Evolutionary conservation across 2,888 invertebrate species (phyloP).

Genomic region (Platycheirus albimanus): DNA sequence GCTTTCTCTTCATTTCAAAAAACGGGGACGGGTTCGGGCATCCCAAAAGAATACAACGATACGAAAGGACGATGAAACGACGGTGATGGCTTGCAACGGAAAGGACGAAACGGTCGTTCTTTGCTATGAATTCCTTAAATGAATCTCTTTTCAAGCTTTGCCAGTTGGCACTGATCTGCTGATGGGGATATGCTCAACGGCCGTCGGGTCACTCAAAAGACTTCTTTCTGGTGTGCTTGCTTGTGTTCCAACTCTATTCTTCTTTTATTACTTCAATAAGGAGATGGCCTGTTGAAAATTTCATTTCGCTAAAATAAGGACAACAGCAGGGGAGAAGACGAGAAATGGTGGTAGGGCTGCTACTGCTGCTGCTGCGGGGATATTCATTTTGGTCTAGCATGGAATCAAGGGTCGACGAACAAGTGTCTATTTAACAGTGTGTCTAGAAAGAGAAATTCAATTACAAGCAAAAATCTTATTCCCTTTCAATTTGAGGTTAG

Average conservation of each 20-base stretch:
- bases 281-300: slow-evolving; percentile 73
- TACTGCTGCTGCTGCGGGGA: not conserved
- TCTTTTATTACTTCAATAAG: slow-evolving; percentile 72
- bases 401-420: slow-evolving; percentile 65
- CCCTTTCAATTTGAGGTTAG: no score
- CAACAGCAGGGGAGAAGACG: slow-evolving; percentile 12
- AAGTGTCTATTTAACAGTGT: slow-evolving; percentile 63
- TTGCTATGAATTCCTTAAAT: slow-evolving; percentile 71
- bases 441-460: slow-evolving; percentile 11
- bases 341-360: slow-evolving; percentile 15
- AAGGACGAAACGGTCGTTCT: slow-evolving; percentile 9
- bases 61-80: not conserved
- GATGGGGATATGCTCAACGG: slow-evolving; percentile 53
- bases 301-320: slow-evolving; percentile 70
- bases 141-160: slow-evolving; percentile 62
- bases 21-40: slow-evolving; percentile 14
- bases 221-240: slow-evolving; percentile 50
- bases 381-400: slow-evolving; percentile 57
- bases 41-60: slow-evolving; percentile 24
- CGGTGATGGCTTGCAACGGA: no score
- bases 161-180: slow-evolving; percentile 71
- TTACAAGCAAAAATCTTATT: no score
- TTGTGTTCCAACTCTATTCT: slow-evolving; percentile 63
- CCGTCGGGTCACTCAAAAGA: slow-evolving; percentile 63
- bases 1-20: slow-evolving; percentile 33